Base-by-base conservation (phyloP, 2,797 vertebrate genomes). In the Myotis pilosus region DNA sequence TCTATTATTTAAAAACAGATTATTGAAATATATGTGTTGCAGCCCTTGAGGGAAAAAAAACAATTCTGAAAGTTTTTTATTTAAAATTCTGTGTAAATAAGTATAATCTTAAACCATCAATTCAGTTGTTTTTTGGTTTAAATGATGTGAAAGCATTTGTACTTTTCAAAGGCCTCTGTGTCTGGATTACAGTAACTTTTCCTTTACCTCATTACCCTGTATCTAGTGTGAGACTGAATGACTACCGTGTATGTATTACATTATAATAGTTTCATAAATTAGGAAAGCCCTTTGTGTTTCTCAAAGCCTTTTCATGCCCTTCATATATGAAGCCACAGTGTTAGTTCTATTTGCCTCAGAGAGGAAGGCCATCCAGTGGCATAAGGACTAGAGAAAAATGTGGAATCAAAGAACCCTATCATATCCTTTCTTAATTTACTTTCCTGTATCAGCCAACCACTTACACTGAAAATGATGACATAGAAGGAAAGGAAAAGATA, bases 21-120 rank as follows among this genome's bases (percentile, higher is more conserved):
- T 75, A 68, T 68, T 79, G 87, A 60, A 92, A 86, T 84, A 2
- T 82, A 55, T 12, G 3, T 16, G 0, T 74, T 95, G 4, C 0
- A 92, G 36, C 7, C 44, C 75, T 91, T 88, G 66, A 81, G 4
- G 4, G 19, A 79, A 83, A 95, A 88, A 81, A 44, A 71, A 68
- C 1, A 71, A 11, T 44, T 95, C 90, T 38, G 62, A 60, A 90
- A 85, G n/a, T 47, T 36, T 90, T 83, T 90, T 75, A 82, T 91
- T 83, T 96, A 64, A 92, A 95, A 92, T 64, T 92, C 44, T 93
- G 0, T 89, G 41, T 87, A 64, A 76, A n/a, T 33, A 79, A 86
- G 28, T 22, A 91, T 36, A 92, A 23, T 88, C 41, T 92, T 66
- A 94, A 88, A 36, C 11, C 76, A 91, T 57, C 80, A 79, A 78